phyloP scores from a whole-genome alignment of 1,140 invertebrate genomes.

The Leucophenga varia region DNA sequence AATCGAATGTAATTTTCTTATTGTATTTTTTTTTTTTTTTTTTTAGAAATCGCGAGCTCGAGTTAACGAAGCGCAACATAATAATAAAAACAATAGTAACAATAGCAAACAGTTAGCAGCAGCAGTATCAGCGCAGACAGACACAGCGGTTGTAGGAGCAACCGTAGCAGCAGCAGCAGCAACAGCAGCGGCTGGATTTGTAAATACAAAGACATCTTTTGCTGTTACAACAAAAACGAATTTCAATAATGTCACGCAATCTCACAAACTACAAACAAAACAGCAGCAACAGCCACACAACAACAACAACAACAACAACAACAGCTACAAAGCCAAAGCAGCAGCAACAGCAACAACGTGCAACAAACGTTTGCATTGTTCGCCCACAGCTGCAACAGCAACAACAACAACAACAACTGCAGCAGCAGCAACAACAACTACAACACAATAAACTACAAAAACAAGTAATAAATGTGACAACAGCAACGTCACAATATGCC shows the following conservation, averaged over 20 bases:
- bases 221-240: conserved; percentile 31
- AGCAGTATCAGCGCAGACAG: conserved; percentile 12
- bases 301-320: conserved; percentile 14
- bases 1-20: too few relatives aligned
- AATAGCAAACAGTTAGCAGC: conserved; percentile 18
- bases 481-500: conserved; percentile 31
- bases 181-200: conserved; percentile 9
- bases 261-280: conserved; percentile 24
- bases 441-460: conserved; percentile 16
- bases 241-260: conserved; percentile 51
- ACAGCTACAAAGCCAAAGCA: conserved; percentile 38
- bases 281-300: conserved; percentile 27
- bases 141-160: conserved; percentile 8
- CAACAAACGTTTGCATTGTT: conserved; percentile 46
- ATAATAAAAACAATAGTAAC: conserved; percentile 13
- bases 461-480: conserved; percentile 11
- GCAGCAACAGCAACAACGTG: conserved; percentile 33
- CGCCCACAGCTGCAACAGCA: conserved; percentile 42
- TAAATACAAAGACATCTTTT: conserved; percentile 45
- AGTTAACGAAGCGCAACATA: conserved; percentile 32
- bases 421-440: conserved; percentile 2
- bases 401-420: conserved; percentile 9
- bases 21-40: conserved; percentile 7
- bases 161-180: conserved; percentile 13
- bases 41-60: conserved; percentile 49